A percentile compares a stretch with the other conserved stretches of the same genome.
These are phyloP conservation scores for Hemicordylus capensis DNA, from an alignment of 2,113 vertebrate species.

Conservation along the genomic window DNA sequence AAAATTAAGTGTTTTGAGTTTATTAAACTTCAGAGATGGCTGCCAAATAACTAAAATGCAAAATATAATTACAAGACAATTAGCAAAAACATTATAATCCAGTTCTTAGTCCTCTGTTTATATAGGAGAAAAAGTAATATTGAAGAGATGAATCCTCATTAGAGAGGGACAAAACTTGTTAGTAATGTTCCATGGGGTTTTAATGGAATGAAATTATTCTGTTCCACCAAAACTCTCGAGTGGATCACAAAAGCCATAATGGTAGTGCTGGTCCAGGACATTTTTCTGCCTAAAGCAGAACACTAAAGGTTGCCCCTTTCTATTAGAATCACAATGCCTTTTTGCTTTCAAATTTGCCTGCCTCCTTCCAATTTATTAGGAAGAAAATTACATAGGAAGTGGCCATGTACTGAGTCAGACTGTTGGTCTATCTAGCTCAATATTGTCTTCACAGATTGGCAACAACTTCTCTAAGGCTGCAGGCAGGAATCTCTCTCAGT, in stretches of 20 bases:
- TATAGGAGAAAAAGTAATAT: conserved; percentile 23
- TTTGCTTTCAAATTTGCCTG: no score
- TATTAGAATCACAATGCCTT: no score
- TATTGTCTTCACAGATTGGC: no score
- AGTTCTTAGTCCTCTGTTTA: conserved; percentile 49
- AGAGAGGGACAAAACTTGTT: background rate
- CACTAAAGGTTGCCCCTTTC: no score
- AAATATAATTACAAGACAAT: conserved; percentile 71
- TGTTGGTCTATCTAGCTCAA: no score
- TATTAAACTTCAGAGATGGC: conserved; percentile 77
- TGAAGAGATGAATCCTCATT: background rate
- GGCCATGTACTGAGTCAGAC: no score
- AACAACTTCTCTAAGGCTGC: no score
- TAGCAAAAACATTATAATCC: conserved; percentile 67
- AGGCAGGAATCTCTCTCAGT: no score
- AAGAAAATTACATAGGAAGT: no score
- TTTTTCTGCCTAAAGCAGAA: no score
- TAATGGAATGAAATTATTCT: background rate
- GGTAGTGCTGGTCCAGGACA: no score
- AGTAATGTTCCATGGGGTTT: background rate
- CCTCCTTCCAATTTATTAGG: no score
- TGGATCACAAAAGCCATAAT: background rate
- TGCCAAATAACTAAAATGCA: conserved; percentile 61
- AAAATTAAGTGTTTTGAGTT: conserved; percentile 78
- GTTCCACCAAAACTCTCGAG: background rate